phyloP scores from a whole-genome alignment of 2,888 invertebrate species.

The Sialis lutaria region DNA sequence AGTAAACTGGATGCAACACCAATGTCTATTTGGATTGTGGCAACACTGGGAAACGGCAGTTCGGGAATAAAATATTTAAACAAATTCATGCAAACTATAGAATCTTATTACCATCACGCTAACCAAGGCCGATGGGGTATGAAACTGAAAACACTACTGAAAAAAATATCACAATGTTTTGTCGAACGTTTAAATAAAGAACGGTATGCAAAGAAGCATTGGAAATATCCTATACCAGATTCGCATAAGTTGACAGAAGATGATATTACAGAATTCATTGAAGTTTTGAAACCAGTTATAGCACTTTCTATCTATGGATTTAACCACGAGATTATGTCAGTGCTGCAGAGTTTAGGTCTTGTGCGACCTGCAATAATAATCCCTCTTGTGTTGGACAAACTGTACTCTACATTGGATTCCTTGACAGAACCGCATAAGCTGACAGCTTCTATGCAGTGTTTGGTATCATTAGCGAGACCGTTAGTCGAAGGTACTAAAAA shows the following conservation, averaged over 20 bases:
- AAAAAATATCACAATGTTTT: slow-evolving; percentile 49
- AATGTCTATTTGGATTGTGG: slow-evolving; percentile 40
- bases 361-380: slow-evolving; percentile 68
- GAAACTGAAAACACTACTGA: slow-evolving; percentile 46
- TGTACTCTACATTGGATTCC: slow-evolving; percentile 66
- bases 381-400: slow-evolving; percentile 63
- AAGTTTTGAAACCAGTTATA: slow-evolving; percentile 52
- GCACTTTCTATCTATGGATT: slow-evolving; percentile 17
- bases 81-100: slow-evolving; percentile 64
- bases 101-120: slow-evolving; percentile 79
- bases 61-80: slow-evolving; percentile 53
- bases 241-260: slow-evolving; percentile 54
- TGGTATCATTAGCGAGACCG: slow-evolving; percentile 49
- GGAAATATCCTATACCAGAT: slow-evolving; percentile 53
- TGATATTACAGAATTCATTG: slow-evolving; percentile 68
- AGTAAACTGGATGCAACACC: slow-evolving; percentile 29
- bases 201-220: slow-evolving; percentile 39
- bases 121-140: slow-evolving; percentile 68
- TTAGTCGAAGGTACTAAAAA: slow-evolving; percentile 25
- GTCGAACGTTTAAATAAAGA: slow-evolving; percentile 42
- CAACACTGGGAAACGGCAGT: slow-evolving; percentile 47
- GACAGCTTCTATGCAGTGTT: slow-evolving; percentile 52
- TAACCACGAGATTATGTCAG: slow-evolving; percentile 38
- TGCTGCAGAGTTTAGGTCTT: slow-evolving; percentile 58
- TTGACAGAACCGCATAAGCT: slow-evolving; percentile 77